These are phyloP conservation scores for Temnothorax ravouxi DNA, from an alignment of 2,888 invertebrate genomes.

Conservation along the genomic window DNA sequence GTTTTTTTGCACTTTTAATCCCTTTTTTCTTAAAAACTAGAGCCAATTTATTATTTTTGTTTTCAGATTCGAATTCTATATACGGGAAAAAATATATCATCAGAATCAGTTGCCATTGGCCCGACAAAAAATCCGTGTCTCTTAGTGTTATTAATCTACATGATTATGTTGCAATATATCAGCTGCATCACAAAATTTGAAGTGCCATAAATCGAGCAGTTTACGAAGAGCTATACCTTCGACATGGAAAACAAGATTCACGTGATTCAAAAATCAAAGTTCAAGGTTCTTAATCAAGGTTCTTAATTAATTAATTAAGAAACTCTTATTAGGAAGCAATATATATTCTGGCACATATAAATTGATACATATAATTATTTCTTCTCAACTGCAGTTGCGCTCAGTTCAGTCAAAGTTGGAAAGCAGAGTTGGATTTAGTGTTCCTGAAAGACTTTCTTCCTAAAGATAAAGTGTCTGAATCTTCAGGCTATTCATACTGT, in stretches of 20 bases:
- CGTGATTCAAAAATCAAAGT: background rate
- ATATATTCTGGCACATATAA: background rate
- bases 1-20: too few species aligned
- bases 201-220: constrained; percentile 30
- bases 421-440: background rate
- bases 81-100: too few species aligned
- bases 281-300: background rate
- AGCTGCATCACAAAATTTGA: constrained; percentile 25
- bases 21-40: too few species aligned
- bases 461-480: background rate
- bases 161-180: constrained; percentile 14
- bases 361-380: background rate
- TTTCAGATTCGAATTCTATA: too few species aligned
- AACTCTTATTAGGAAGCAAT: background rate
- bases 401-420: background rate
- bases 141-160: background rate
- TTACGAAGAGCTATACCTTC: constrained; percentile 21
- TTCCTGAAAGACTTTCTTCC: background rate
- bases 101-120: too few species aligned
- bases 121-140: too few species aligned
- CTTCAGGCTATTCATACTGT: background rate
- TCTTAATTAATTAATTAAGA: background rate
- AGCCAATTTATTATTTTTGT: too few species aligned
- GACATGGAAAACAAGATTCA: background rate
- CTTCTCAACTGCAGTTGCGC: background rate